Conservation (phyloP, 2,888 invertebrate genomes). For the Smittia aterrima region DNA sequence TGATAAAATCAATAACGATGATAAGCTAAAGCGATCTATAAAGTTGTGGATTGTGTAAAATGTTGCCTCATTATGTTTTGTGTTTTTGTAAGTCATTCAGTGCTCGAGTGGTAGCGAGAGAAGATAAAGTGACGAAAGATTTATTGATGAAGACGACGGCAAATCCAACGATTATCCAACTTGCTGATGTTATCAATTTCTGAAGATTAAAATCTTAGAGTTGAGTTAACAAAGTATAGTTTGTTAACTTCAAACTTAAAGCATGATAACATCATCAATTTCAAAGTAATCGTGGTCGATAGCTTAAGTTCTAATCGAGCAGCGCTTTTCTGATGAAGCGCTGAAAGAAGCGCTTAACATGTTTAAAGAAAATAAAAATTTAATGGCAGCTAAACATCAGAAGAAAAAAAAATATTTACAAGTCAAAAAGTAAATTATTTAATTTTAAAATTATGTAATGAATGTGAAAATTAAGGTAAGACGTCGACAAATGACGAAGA, state of each 20-base stretch:
- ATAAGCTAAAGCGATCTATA: neutral
- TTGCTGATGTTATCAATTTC: too few species aligned
- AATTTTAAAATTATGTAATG: slow-evolving; percentile 3
- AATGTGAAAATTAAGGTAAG: neutral
- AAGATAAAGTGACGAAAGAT: too few species aligned
- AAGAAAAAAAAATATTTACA: neutral
- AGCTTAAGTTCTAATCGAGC: neutral
- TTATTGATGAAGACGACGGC: too few species aligned
- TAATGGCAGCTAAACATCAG: slow-evolving; percentile 21
- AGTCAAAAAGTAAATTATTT: neutral
- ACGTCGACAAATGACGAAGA: neutral
- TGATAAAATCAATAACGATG: neutral
- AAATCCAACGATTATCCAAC: too few species aligned
- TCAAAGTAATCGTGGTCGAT: neutral
- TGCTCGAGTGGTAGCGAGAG: too few species aligned
- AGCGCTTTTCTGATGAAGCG: neutral
- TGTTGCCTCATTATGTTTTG: slow-evolving; percentile 23
- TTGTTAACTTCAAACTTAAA: neutral
- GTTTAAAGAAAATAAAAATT: neutral
- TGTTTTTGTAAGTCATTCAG: too few species aligned
- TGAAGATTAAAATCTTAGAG: too few species aligned
- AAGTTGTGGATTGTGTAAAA: slow-evolving; percentile 12
- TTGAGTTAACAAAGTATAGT: too few species aligned
- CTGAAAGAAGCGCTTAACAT: neutral
- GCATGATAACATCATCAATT: neutral